phyloP scores from a whole-genome alignment of 2,113 vertebrate species.

The Mirounga angustirostris region DNA sequence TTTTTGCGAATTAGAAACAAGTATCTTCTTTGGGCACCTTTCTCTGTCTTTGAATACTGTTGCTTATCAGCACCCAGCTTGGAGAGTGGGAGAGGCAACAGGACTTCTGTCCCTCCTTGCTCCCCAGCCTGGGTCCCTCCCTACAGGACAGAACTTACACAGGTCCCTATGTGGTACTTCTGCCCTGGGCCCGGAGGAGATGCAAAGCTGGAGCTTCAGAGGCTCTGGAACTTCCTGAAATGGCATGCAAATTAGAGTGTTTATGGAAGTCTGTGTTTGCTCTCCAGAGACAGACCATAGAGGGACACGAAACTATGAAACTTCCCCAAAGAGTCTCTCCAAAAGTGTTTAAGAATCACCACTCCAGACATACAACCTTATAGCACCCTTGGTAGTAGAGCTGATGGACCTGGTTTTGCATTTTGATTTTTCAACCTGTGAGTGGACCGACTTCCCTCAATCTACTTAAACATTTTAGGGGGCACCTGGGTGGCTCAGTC shows the following conservation, averaged over 20 bases:
- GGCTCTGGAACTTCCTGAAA: neutral
- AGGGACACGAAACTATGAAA: neutral
- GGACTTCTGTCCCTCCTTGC: neutral
- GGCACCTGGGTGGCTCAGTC: too few relatives aligned
- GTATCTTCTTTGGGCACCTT: neutral
- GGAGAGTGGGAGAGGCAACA: accelerated
- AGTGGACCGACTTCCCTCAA: neutral
- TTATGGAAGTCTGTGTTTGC: neutral
- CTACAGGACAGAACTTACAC: neutral
- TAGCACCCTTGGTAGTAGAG: neutral
- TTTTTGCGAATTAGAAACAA: neutral
- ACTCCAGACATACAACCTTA: neutral
- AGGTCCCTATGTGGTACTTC: neutral
- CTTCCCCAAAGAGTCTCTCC: neutral
- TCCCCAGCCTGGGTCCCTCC: neutral
- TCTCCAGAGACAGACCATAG: neutral
- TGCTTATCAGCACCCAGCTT: neutral
- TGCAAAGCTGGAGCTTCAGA: neutral
- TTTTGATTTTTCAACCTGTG: neutral
- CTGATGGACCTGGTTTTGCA: neutral
- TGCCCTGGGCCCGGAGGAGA: neutral
- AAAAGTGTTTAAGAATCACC: neutral
- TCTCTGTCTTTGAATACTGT: neutral
- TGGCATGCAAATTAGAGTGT: neutral
- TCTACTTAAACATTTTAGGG: neutral